Base-by-base conservation (phyloP, 2,888 invertebrate species). In the Carterocephalus palaemon region DNA sequence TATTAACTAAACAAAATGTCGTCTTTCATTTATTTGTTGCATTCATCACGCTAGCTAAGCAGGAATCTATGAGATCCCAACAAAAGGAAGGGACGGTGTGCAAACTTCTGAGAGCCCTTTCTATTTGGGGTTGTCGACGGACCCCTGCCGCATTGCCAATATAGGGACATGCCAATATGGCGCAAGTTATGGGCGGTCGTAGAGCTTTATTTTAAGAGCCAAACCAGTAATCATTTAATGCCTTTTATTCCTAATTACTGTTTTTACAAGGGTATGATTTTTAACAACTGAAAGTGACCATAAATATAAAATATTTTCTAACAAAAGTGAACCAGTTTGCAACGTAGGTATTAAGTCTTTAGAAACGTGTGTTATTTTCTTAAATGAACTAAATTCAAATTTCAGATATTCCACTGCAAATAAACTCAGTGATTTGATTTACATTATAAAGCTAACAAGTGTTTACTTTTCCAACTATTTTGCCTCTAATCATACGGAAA, bases 41-140 rank as follows among this genome's bases (percentile, higher is more conserved):
- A 32, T 41, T 34, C 41, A 48, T 45, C 51, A 37, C 47, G 41
- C 41, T 47, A 62, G 60, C 69, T 67, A 67, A 73, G 73, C 75
- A 71, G 66, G 70, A 72, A 77, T 78, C 69, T 75, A 79, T 75
- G 71, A 70, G 69, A 70, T 71, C 70, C 65, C 70, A 70, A 58
- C 70, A 69, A 70, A 70, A 67, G 66, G 60, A 59, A 60, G 61
- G 66, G 70, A 61, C 59, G 60, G 49, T 52, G 53, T 55, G 59
- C 53, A 52, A 67, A 70, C 66, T 75, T 76, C 73, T 68, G 62
- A 65, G 73, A 67, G 74, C 78, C 81, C 77, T 80, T 79, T 73
- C 71, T 73, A 69, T 77, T 77, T 79, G 69, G 82, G 82, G 83
- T 75, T 77, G 81, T 79, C 79, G 75, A 67, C 73, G 74, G 70